Percentiles rank a stretch among this genome's conserved stretches.
These are phyloP conservation scores for Tragelaphus imberbis DNA, from an alignment of 2,113 vertebrate species.

Conservation along the genomic window DNA sequence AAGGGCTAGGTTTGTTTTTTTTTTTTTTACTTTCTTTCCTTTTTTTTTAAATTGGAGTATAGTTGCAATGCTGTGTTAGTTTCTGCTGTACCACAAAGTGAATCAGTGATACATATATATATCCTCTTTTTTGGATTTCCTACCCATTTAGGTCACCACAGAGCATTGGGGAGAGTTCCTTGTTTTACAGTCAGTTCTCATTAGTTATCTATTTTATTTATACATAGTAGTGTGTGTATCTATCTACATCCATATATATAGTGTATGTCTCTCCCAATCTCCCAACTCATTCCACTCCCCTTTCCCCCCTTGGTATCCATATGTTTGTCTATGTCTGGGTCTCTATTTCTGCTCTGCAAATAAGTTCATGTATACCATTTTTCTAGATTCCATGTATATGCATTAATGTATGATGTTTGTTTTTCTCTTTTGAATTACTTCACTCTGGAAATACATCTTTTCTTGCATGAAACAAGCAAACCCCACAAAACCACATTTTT, in stretches of 20 bases:
- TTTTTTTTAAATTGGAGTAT: neutral
- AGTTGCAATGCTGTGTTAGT: neutral
- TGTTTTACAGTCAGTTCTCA: neutral
- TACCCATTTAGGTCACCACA: neutral
- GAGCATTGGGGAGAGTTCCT: neutral
- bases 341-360: neutral
- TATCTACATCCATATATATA: neutral
- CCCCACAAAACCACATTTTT: neutral
- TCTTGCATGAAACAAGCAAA: neutral
- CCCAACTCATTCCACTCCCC: neutral
- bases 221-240: neutral
- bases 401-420: neutral
- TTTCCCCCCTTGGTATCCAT: neutral
- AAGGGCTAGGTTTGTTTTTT: neutral
- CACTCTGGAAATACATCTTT: neutral
- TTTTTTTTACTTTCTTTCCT: neutral
- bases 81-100: neutral
- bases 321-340: neutral
- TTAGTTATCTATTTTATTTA: neutral
- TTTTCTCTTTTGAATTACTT: neutral
- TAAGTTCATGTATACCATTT: neutral
- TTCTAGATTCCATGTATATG: neutral
- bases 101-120: neutral
- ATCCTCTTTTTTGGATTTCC: neutral
- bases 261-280: neutral